Percentiles rank a stretch among this genome's conserved stretches.
Evolutionary conservation across 1,140 invertebrate genomes (phyloP).

Genomic region (Tribolium madens): DNA sequence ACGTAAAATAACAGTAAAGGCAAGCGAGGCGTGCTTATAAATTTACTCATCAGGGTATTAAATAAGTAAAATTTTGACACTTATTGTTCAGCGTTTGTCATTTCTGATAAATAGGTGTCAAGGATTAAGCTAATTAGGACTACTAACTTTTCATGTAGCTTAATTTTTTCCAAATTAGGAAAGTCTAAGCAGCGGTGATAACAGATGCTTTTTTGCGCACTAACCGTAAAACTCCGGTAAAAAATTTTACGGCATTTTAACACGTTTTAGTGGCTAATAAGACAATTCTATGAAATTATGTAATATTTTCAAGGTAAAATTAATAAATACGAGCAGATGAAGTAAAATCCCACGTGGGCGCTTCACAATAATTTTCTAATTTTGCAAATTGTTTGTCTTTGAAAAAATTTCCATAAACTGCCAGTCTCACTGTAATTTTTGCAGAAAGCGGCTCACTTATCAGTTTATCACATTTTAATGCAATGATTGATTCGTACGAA

Average conservation of each 20-base stretch:
- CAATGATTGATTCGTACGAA: not conserved
- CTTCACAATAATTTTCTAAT: constrained; percentile 10
- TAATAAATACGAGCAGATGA: constrained; percentile 30
- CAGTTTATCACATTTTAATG: not conserved
- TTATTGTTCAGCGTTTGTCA: not conserved
- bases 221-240: no score
- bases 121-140: not conserved
- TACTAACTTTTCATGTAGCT: not conserved
- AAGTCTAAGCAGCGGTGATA: not conserved
- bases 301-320: constrained; percentile 43
- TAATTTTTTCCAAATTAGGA: not conserved
- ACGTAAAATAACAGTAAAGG: not conserved
- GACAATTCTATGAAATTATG: constrained; percentile 32
- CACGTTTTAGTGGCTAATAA: not conserved
- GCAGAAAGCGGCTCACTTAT: constrained; percentile 6
- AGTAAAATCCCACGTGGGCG: constrained; percentile 18
- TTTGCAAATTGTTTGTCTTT: not conserved
- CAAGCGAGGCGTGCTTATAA: not conserved
- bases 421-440: not conserved
- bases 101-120: not conserved
- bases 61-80: not conserved
- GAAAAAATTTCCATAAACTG: not conserved
- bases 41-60: not conserved
- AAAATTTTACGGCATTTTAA: not conserved
- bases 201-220: not conserved